Percentiles rank a stretch among this genome's conserved stretches.
Conservation (phyloP, 2,888 invertebrate genomes). For the Sisyra terminalis region DNA sequence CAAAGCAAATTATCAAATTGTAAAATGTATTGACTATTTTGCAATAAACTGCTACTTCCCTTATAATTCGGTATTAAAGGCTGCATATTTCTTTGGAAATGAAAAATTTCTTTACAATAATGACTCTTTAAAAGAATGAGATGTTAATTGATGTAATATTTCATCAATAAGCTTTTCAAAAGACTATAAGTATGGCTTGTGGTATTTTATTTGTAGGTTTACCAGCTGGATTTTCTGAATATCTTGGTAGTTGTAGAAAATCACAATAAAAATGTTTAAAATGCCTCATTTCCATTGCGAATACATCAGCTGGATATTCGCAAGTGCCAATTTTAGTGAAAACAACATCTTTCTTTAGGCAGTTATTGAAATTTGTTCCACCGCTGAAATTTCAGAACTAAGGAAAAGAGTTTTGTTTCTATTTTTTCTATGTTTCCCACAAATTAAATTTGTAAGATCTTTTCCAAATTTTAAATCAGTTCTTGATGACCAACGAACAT, state of each 20-base stretch:
- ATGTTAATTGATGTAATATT: slow-evolving; percentile 11
- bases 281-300: slow-evolving; percentile 1
- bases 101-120: slow-evolving; percentile 10
- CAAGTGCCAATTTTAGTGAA: no score
- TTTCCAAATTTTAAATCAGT: no score
- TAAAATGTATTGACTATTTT: slow-evolving; percentile 10
- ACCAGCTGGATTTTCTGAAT: slow-evolving; percentile 7
- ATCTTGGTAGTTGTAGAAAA: slow-evolving; percentile 2
- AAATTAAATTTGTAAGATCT: no score
- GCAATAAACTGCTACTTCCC: slow-evolving; percentile 11
- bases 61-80: slow-evolving; percentile 7
- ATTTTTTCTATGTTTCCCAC: no score
- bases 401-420: no score
- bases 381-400: no score
- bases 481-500: no score
- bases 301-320: background rate
- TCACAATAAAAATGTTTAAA: slow-evolving; percentile 1
- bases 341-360: slow-evolving; percentile 3
- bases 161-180: slow-evolving; percentile 12
- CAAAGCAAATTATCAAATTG: no score
- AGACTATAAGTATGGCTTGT: slow-evolving; percentile 8
- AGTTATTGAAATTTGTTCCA: no score
- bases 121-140: slow-evolving; percentile 11
- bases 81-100: slow-evolving; percentile 10
- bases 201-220: no score